Evolutionary conservation across 2,113 vertebrate genomes (phyloP).

Genomic region (Ranitomeya imitator): DNA sequence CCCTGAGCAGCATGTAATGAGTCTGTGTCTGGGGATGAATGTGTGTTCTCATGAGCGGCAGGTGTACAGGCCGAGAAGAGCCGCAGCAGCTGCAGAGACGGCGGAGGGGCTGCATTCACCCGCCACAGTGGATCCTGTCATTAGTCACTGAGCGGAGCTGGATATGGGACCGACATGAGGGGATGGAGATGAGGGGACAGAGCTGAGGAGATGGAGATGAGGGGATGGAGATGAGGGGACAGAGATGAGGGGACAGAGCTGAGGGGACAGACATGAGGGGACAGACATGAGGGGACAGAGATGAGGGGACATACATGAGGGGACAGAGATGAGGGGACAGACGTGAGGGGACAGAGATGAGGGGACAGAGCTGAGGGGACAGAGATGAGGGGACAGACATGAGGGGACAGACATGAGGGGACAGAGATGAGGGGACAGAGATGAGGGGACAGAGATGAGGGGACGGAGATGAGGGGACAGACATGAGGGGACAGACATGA

Average conservation of each 20-base stretch:
- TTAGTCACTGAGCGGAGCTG: not conserved
- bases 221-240: not conserved
- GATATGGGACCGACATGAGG: not conserved
- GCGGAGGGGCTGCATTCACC: not conserved
- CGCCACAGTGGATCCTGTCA: not conserved
- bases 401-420: no score
- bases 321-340: no score
- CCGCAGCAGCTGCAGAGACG: slow-evolving; percentile 8
- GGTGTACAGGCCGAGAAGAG: slow-evolving; percentile 16
- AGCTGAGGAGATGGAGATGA: fast-evolving
- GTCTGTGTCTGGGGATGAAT: slow-evolving; percentile 15
- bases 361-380: no score
- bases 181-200: not conserved
- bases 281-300: not conserved
- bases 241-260: not conserved
- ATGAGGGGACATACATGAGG: no score
- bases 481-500: no score
- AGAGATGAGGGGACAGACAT: no score
- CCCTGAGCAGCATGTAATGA: slow-evolving; percentile 12
- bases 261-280: no score
- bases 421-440: no score
- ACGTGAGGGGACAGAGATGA: no score
- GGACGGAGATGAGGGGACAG: no score
- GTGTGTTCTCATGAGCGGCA: slow-evolving; percentile 23
- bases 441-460: no score